phyloP scores from a whole-genome alignment of 1,140 invertebrate species.

The Lerema accius region DNA sequence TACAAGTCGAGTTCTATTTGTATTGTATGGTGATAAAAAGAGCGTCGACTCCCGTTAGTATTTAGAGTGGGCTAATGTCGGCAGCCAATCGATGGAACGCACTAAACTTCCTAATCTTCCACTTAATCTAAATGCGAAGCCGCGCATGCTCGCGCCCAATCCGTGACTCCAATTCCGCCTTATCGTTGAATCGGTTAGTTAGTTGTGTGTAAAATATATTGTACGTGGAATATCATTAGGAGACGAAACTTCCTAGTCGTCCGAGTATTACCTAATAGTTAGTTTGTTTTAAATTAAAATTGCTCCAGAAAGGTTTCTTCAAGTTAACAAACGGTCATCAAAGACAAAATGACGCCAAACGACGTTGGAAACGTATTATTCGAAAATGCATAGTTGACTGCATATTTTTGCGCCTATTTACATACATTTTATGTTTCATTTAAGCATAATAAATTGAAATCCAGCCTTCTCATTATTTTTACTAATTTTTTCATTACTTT shows the following conservation, averaged over 20 bases:
- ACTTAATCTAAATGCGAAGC: conserved; percentile 40
- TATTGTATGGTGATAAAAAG: neutral
- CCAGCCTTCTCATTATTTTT: too few relatives aligned
- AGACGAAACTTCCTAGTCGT: neutral
- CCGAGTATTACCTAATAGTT: neutral
- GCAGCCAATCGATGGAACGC: conserved; percentile 31
- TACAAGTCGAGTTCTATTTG: neutral
- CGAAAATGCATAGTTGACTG: too few relatives aligned
- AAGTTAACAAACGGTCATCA: too few relatives aligned
- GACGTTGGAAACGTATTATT: too few relatives aligned
- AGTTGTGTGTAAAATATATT: conserved; percentile 29
- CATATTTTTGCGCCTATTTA: too few relatives aligned
- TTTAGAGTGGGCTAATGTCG: conserved; percentile 27
- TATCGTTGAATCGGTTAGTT: conserved; percentile 29
- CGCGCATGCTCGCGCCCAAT: conserved; percentile 26
- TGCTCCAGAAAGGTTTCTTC: too few relatives aligned
- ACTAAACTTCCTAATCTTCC: conserved; percentile 37
- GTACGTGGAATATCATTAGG: conserved; percentile 6
- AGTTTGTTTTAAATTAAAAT: neutral
- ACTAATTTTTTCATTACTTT: too few relatives aligned
- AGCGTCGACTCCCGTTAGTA: conserved; percentile 13
- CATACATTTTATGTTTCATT: too few relatives aligned
- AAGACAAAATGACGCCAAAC: too few relatives aligned
- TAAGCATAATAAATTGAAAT: too few relatives aligned
- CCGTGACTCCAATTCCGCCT: conserved; percentile 22